Evolutionary conservation across 2,113 vertebrate species (phyloP).

Genomic region (Platichthys flesus): DNA sequence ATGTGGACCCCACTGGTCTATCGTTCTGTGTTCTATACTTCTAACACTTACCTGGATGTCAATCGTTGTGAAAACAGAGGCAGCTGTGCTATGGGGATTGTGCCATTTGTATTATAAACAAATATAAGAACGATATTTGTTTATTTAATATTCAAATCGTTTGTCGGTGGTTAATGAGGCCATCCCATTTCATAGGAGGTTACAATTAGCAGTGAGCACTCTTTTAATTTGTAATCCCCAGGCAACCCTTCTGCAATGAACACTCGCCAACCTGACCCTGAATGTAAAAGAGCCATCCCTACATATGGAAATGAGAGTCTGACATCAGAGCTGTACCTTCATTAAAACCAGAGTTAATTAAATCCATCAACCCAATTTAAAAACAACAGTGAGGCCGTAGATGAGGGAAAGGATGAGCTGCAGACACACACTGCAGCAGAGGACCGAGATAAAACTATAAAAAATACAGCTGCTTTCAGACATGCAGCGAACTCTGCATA

Average conservation of each 20-base stretch:
- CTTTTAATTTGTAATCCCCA: conserved; percentile 37
- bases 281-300: conserved; percentile 16
- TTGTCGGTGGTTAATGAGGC: conserved; percentile 15
- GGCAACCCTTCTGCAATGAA: not conserved
- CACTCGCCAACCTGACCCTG: conserved; percentile 12
- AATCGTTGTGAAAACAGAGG: not conserved
- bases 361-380: conserved; percentile 37
- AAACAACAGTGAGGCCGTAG: conserved; percentile 28
- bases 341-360: conserved; percentile 47
- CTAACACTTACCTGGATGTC: not conserved
- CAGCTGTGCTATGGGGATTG: not conserved
- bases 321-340: conserved; percentile 30
- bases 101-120: no score
- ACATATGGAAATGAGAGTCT: conserved; percentile 46
- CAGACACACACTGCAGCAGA: conserved; percentile 64
- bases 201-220: conserved; percentile 26
- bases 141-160: conserved; percentile 6
- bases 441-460: conserved; percentile 40
- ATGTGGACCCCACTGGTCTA: not conserved
- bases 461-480: not conserved
- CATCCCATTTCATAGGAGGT: conserved; percentile 21
- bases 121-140: not conserved
- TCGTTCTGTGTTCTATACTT: not conserved
- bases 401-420: conserved; percentile 14
- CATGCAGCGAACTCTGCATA: not conserved